Base-by-base conservation (phyloP, 2,797 vertebrate genomes). In the Mycteria americana region DNA sequence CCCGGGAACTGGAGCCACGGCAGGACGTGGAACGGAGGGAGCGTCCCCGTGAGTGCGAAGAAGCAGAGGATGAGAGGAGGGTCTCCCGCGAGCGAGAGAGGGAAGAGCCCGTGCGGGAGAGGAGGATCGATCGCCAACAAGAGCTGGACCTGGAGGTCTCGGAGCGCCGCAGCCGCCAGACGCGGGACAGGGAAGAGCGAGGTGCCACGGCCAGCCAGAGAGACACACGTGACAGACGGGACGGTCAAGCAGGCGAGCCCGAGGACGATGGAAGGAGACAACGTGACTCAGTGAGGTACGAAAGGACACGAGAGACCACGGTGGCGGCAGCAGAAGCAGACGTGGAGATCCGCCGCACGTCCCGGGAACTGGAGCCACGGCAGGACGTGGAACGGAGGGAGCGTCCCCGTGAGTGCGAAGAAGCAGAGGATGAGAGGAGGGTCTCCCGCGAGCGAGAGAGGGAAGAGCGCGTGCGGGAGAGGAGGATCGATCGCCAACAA, bases 11-110 rank as follows among this genome's bases (percentile, higher is more conserved):
- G 31, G 50, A 64, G 30, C 37, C 37, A 2, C 6, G 17, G 0
- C 11, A 37, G 2, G 24, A 45, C 0, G 0, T 2, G 2, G 7
- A 25, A 11, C 28, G 63, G 4, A 69, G 69, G 1, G 43, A 69
- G 0, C 15, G 2, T 5, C 3, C 9, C 18, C 4, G 5, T 9
- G 30, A 53, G 4, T 0, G 1, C 1, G 15, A 28, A 19, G 63
- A 41, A 1, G 10, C 6, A 5, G 24, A 6, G 7, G 22, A 22
- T 0, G 25, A 65, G 23, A 65, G 59, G 5, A 62, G 19, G 15
- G 9, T 41, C 7, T 10, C 3, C 50, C 4, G 0, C 0, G 10
- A 8, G 2, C 13, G 18, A 12, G 69, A 60, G 11, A n/a, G 22
- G 5, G 6, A 53, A 54, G 48, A 70, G 16, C 15, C 31, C 5